Evolutionary conservation across 2,113 vertebrate genomes (phyloP), one percentile per base, ranked within the genome.

Genomic region (Larimichthys crocea): DNA sequence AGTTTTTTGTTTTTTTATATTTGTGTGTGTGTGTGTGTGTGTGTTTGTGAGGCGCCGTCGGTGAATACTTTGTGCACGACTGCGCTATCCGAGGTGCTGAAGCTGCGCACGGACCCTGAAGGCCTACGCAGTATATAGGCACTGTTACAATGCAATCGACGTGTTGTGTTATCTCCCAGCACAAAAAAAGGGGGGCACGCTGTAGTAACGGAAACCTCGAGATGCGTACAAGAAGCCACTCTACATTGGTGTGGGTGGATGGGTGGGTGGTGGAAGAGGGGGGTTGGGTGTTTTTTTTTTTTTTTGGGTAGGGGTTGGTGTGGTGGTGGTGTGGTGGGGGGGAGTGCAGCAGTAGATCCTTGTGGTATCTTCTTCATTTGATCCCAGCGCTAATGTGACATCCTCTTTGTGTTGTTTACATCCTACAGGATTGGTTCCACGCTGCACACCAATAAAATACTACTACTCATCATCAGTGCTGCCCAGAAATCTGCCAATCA

Each of bases 401-500:
- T 74, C 77, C 77, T 83, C 76, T 84, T 84, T 85, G 77, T 87
- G 74, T 88, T 91, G 89, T 92, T 91, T 92, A 89, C 88, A 88
- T 89, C 60, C 83, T n/a, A 81, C 89, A 95, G 92, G 90, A 87
- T 91, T 98, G 80, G 94, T 98, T 88, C 95, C 94, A 83, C 97
- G 97, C 74, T 98, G 97, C 90, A 96, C 94, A 11, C 94, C 94
- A 84, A 96, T 98, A 86, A 97, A 97, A 92, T 98, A 98, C 92
- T 97, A 98, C 93, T 98, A 98, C 95, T 97, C 97, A 70, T 98
- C 97, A 42, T 95, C 95, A 70, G 95, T 92, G 44, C 92, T 98
- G 90, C 97, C 97, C 80, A 95, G 94, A 78, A 97, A 97, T 79
- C 93, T 98, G 57, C 96, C 96, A 20, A 82, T 96, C 90, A 97